phyloP scores from a whole-genome alignment of 2,113 vertebrate species.

The Choloepus hoffmanni region DNA sequence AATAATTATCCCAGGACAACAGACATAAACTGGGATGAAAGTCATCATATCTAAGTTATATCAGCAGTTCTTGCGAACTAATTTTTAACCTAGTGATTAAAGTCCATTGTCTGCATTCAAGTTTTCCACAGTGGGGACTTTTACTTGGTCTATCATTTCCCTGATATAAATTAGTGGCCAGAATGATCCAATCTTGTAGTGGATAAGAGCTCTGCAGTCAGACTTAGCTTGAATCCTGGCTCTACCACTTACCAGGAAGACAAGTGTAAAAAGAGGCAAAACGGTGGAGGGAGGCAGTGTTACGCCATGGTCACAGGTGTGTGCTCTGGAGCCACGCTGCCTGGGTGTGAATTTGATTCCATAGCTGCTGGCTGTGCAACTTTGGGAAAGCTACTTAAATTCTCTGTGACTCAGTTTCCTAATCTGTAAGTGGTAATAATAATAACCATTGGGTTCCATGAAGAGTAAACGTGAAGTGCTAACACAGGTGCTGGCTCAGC shows the following conservation, averaged over 20 bases:
- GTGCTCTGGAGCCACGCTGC: background rate
- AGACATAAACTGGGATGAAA: background rate
- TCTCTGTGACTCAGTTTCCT: background rate
- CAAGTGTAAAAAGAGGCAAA: background rate
- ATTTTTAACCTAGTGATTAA: slow-evolving; percentile 56
- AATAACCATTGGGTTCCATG: background rate
- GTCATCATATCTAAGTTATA: background rate
- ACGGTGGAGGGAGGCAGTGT: fast-evolving
- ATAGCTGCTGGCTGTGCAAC: background rate
- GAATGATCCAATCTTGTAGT: background rate
- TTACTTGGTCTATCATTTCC: background rate
- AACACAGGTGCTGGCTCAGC: background rate
- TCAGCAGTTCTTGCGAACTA: slow-evolving; percentile 19
- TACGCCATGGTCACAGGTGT: background rate
- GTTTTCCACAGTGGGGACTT: background rate
- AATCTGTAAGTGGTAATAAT: background rate
- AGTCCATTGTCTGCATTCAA: background rate
- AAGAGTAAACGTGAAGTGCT: background rate
- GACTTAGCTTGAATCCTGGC: background rate
- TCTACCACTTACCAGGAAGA: background rate
- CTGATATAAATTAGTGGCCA: background rate
- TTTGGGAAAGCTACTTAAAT: background rate
- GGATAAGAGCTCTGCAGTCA: background rate
- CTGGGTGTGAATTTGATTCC: background rate
- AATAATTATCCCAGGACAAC: slow-evolving; percentile 38